These are phyloP conservation scores for Notolabrus celidotus DNA, from an alignment of 2,797 vertebrate genomes.

Conservation along the genomic window DNA sequence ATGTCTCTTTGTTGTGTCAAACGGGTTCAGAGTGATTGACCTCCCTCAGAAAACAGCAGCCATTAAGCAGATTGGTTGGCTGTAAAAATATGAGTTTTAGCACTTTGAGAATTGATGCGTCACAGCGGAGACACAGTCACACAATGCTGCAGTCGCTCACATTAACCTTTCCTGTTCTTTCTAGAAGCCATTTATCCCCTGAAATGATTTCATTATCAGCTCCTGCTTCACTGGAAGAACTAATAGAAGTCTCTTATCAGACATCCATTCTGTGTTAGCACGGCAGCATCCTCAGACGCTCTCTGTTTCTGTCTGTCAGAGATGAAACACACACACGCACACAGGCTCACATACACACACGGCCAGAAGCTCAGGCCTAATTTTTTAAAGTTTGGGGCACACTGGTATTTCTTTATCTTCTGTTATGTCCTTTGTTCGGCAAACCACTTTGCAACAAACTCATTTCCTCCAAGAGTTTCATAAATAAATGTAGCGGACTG, in stretches of 20 bases:
- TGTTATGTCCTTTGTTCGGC: slow-evolving; percentile 5
- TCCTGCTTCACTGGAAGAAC: slow-evolving; percentile 41
- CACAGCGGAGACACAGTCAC: slow-evolving; percentile 12
- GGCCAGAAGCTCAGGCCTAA: neutral
- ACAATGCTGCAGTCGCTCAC: slow-evolving; percentile 36
- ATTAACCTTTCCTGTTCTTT: slow-evolving; percentile 72
- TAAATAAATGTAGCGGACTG: slow-evolving; percentile 21
- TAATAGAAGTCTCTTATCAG: slow-evolving; percentile 65
- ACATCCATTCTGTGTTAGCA: slow-evolving; percentile 46
- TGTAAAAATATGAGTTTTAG: slow-evolving; percentile 58
- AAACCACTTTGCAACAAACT: slow-evolving; percentile 2
- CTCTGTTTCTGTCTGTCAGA: slow-evolving; percentile 21
- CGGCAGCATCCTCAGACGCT: slow-evolving; percentile 18
- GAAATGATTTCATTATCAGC: slow-evolving; percentile 68
- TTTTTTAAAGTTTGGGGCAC: neutral
- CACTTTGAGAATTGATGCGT: slow-evolving; percentile 55
- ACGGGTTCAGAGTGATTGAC: slow-evolving; percentile 33
- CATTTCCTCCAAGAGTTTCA: neutral
- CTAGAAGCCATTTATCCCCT: slow-evolving; percentile 58
- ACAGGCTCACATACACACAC: neutral
- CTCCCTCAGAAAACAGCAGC: slow-evolving; percentile 43
- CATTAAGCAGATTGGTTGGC: slow-evolving; percentile 59
- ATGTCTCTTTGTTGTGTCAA: slow-evolving; percentile 10
- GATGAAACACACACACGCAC: slow-evolving; percentile 1
- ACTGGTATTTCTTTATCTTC: slow-evolving; percentile 22